A percentile compares a stretch with the other conserved stretches of the same genome.
Evolutionary conservation across 2,797 vertebrate species (phyloP).

Genomic region (Cossypha polioptera): DNA sequence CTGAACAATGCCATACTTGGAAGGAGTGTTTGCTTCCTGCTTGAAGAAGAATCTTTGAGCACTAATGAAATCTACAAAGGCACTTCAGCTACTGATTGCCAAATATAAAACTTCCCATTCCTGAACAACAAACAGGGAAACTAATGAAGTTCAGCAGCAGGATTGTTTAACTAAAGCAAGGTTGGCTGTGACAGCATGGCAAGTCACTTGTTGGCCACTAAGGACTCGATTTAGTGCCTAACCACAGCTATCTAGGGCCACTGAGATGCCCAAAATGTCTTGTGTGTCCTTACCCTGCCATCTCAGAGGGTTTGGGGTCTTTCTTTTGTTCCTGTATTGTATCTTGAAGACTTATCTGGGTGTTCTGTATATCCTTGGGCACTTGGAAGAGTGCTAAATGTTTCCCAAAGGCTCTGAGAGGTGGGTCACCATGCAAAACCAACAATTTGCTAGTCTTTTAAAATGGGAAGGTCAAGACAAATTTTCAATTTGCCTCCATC

Average conservation of each 20-base stretch:
- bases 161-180: background rate
- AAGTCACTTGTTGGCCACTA: background rate
- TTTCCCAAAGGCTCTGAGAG: background rate
- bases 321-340: background rate
- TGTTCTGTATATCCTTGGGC: background rate
- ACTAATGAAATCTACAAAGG: fast-evolving
- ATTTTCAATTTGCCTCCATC: background rate
- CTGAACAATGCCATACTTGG: background rate
- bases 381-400: fast-evolving
- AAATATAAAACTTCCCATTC: background rate
- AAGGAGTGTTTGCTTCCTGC: background rate
- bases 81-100: background rate
- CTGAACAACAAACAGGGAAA: background rate
- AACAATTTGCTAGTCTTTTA: fast-evolving
- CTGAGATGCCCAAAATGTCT: background rate
- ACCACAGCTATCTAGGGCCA: background rate
- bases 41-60: background rate
- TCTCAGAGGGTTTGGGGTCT: background rate
- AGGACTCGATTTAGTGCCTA: fast-evolving
- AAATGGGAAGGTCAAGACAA: background rate
- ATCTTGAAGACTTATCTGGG: background rate
- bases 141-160: background rate
- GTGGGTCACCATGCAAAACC: background rate
- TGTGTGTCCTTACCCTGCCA: background rate
- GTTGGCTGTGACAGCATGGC: background rate